phyloP scores from a whole-genome alignment of 2,113 vertebrate species.

The Indicator maculatus region DNA sequence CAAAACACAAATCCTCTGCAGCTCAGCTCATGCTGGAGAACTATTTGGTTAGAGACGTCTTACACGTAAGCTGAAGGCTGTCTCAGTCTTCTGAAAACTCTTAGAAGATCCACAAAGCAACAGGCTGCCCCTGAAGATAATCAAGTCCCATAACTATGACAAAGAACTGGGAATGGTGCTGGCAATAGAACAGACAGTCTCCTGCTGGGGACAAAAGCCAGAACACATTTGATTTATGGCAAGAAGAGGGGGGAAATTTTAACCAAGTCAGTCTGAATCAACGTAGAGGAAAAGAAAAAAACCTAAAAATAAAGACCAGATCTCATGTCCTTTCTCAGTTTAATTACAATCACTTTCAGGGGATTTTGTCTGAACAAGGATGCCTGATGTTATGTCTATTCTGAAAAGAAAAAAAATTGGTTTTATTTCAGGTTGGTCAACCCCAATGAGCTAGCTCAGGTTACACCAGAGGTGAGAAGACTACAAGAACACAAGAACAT shows the following conservation, averaged over 20 bases:
- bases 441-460: not conserved
- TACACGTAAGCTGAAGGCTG: not conserved
- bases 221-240: conserved; percentile 14
- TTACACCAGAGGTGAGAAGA: conserved; percentile 1
- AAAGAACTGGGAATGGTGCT: not conserved
- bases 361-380: conserved; percentile 14
- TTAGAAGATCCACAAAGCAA: not conserved
- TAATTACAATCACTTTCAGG: not conserved
- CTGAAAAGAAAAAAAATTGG: not conserved
- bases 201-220: not conserved
- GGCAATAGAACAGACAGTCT: not conserved
- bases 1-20: not conserved
- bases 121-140: not conserved
- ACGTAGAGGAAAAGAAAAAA: not conserved
- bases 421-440: conserved; percentile 1
- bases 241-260: not conserved
- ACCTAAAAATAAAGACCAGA: conserved; percentile 11
- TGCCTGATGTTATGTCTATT: not conserved
- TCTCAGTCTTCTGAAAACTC: not conserved
- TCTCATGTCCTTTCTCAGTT: not conserved
- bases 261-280: conserved; percentile 15
- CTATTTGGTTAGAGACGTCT: fast-evolving
- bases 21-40: not conserved
- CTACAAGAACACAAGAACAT: not conserved
- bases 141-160: not conserved